Base-by-base conservation (phyloP, 2,888 invertebrate species). In the Ochropacha duplaris region DNA sequence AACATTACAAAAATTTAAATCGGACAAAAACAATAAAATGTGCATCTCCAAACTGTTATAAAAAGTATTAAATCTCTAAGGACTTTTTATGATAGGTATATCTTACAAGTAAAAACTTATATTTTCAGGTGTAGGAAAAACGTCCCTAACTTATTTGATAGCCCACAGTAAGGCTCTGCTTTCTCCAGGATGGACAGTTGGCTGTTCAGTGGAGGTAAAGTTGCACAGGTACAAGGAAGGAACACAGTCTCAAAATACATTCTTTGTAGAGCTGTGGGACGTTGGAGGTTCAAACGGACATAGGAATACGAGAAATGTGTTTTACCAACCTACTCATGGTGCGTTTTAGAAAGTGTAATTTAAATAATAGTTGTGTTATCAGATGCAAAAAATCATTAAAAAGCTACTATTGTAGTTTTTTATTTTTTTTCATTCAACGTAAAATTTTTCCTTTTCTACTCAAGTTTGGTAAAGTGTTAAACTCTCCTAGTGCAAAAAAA, bases 241-340 rank as follows among this genome's bases (percentile, higher is more conserved):
- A 1, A 98, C 98, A 0, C 96, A 97, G 22, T 95, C 96, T 60
- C 98, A 99, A 83, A 96, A 96, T 73, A 96, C 97, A 5, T 98
- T 96, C 84, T 99, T 98, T 84, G 94, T 99, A 24, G 99, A 99
- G 90, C 93, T 99, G 34, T 99, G 99, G 97, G 99, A 99, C 84
- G 95, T 99, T 56, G 99, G 99, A 5, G 99, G 99, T 0, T 98
- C 98, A 65, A 95, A 97, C 65, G 97, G 96, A 74, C 99, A 99
- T 83, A 95, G 97, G 79, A 98, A 98, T 84, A 96, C 98, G n/a
- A 94, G 99, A 76, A 95, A 96, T 62, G 97, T 99, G 1, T 99
- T 99, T 88, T 99, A 99, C 87, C 96, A 97, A 78, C 96, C 97
- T 31, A 96, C 97, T 59, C 97, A 99, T 93, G 99, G 99, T 94